Conservation (phyloP, 2,113 vertebrate genomes). For the Erythrolamprus reginae region DNA sequence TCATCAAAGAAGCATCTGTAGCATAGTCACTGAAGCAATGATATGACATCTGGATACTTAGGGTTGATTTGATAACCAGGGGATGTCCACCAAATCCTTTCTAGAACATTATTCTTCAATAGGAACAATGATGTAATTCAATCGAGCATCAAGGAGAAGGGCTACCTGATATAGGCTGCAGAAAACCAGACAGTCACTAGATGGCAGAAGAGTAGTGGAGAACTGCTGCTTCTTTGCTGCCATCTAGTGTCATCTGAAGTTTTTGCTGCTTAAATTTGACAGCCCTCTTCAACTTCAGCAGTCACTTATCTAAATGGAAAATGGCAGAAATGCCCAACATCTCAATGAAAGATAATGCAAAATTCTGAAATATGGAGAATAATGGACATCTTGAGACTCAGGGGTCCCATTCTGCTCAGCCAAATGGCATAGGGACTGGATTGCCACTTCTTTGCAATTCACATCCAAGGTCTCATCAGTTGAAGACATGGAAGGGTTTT, state of each 20-base stretch:
- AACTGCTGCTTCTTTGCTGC: background rate
- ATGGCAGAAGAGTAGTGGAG: background rate
- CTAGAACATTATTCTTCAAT: background rate
- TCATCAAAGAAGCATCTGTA: background rate
- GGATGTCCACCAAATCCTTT: background rate
- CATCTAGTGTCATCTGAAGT: background rate
- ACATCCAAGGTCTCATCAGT: background rate
- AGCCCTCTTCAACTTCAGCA: background rate
- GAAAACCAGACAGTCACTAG: background rate
- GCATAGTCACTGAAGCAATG: background rate
- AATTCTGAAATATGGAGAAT: background rate
- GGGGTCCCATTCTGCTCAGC: background rate
- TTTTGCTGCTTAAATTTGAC: background rate
- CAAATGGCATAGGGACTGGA: background rate
- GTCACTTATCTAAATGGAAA: background rate
- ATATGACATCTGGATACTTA: background rate
- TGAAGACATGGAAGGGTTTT: background rate
- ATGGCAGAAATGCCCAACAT: background rate
- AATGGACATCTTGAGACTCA: background rate
- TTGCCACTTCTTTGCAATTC: background rate
- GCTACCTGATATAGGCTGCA: background rate
- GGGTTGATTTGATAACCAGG: background rate
- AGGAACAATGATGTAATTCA: background rate
- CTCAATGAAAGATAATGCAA: background rate
- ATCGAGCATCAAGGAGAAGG: background rate